Evolutionary conservation across 2,888 invertebrate genomes (phyloP), one percentile per base, ranked within the genome.

Genomic region (Eilema depressum): DNA sequence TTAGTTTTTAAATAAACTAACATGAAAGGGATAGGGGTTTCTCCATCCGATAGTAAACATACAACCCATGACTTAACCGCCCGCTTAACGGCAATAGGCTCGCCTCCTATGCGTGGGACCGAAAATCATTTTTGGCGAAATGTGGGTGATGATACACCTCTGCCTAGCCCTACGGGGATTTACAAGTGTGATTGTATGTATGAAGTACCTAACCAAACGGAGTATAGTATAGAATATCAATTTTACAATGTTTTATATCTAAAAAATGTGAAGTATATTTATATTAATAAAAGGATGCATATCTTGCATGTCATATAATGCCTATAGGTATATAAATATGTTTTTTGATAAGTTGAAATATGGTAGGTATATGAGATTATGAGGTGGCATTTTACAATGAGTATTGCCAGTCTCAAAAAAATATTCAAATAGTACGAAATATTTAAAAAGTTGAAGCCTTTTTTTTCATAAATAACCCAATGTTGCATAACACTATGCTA

Each of bases 301-400:
- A 25, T 47, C 53, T 23, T 56, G 10, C 23, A 25, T 25, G 20
- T 28, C 30, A 17, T 23, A 53, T 30, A 28, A 64, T n/a, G n/a
- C 3, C 53, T 30, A 17, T 30, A 65, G 30, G 23, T 53, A 20
- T 33, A 23, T n/a, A 56, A 28, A 33, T 33, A 60, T 53, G 57
- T 60, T 64, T 64, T 12, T 73, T 71, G 69, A 75, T 72, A 73
- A 74, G 26, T 61, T 66, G 61, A 47, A 30, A 41, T 64, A 64
- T 73, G 53, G 20, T 72, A 74, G 80, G 63, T 79, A 80, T 72
- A 83, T 86, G 88, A n/a, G n/a, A 84, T 80, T 83, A 87, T 91
- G 91, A 89, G 86, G 88, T 92, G 92, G 89, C 89, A 89, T 87
- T 82, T 75, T 84, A 82, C 85, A 90, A 93, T 93, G 92, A 92